These are phyloP conservation scores for Synchiropus splendidus DNA, from an alignment of 2,113 vertebrate genomes.

Conservation along the genomic window DNA sequence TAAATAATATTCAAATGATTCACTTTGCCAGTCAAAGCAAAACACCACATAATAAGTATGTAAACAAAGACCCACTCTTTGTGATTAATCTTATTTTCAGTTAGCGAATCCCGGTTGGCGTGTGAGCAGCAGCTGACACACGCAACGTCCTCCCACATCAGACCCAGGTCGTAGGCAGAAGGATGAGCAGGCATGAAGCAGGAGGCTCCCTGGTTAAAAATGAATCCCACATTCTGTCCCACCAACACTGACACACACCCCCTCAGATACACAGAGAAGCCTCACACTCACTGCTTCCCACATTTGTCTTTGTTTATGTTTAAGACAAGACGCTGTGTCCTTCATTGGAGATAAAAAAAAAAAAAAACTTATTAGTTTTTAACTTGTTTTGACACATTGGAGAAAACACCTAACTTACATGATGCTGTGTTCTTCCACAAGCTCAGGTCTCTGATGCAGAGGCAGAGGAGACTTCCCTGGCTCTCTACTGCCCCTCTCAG, in stretches of 20 bases:
- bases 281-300: conserved; percentile 4
- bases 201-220: conserved; percentile 36
- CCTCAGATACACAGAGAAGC: conserved; percentile 16
- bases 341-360: background rate
- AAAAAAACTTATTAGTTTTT: background rate
- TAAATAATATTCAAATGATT: no score
- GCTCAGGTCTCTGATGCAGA: background rate
- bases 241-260: conserved; percentile 19
- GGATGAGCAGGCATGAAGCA: conserved; percentile 22
- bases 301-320: conserved; percentile 13
- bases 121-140: conserved; percentile 43
- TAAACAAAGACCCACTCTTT: no score
- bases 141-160: conserved; percentile 26
- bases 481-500: conserved; percentile 51
- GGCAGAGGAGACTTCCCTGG: conserved; percentile 20
- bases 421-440: no score
- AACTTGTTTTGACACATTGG: background rate
- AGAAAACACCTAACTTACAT: background rate
- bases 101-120: no score
- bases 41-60: no score
- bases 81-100: no score
- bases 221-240: conserved; percentile 18
- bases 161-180: conserved; percentile 17
- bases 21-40: no score
- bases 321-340: background rate